These are phyloP conservation scores for Mythimna lalbum DNA, from an alignment of 2,888 invertebrate genomes.

Conservation along the genomic window DNA sequence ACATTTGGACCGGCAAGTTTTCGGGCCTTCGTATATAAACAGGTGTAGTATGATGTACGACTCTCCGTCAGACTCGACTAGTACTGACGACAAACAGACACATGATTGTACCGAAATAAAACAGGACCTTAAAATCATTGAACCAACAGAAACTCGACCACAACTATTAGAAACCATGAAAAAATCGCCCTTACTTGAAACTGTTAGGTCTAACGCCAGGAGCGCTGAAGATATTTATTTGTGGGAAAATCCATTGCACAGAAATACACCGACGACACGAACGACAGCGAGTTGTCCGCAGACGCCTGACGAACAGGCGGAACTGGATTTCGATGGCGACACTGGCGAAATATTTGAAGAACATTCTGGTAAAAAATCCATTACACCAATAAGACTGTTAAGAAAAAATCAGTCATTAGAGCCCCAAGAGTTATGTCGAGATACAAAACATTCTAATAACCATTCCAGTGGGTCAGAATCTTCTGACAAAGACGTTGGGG, in stretches of 20 bases:
- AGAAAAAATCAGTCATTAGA: constrained; percentile 84
- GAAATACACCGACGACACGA: constrained; percentile 87
- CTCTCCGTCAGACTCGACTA: constrained; percentile 85
- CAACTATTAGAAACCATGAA: constrained; percentile 76
- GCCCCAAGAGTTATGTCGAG: constrained; percentile 74
- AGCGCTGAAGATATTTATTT: constrained; percentile 93
- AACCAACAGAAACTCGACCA: constrained; percentile 71
- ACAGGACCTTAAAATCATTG: constrained; percentile 69
- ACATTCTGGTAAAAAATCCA: constrained; percentile 92
- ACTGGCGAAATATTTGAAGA: constrained; percentile 92
- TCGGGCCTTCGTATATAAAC: constrained; percentile 90
- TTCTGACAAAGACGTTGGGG: constrained; percentile 78
- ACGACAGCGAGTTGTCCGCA: constrained; percentile 88
- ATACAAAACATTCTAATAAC: constrained; percentile 73
- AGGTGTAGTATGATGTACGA: constrained; percentile 83
- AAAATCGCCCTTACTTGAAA: constrained; percentile 81
- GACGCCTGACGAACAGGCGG: constrained; percentile 94
- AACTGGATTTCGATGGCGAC: constrained; percentile 92
- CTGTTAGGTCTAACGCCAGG: constrained; percentile 83
- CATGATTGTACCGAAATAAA: constrained; percentile 74
- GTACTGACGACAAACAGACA: constrained; percentile 83
- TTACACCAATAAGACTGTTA: constrained; percentile 92
- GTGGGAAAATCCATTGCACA: constrained; percentile 95
- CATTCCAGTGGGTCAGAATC: constrained; percentile 86
- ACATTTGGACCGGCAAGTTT: constrained; percentile 95